phyloP scores from a whole-genome alignment of 2,888 invertebrate genomes.

The Herminia tarsipennalis region DNA sequence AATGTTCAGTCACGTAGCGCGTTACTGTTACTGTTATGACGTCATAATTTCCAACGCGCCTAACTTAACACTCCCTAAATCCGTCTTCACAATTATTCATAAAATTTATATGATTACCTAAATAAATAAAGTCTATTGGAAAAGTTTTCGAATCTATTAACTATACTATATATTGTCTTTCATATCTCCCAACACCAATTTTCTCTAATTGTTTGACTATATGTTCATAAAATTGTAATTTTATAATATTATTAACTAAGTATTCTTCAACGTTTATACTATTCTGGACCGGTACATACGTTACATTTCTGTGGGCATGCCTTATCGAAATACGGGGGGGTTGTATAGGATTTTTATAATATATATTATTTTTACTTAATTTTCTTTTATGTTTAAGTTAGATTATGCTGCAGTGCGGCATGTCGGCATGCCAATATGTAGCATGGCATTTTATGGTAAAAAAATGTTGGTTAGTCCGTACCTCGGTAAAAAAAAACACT shows the following conservation, averaged over 20 bases:
- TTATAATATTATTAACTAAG: constrained; percentile 19
- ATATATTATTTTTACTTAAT: background rate
- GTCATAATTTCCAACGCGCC: too few relatives aligned
- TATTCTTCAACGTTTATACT: constrained; percentile 29
- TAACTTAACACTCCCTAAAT: too few relatives aligned
- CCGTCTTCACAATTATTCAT: too few relatives aligned
- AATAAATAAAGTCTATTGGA: too few relatives aligned
- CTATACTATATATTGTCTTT: background rate
- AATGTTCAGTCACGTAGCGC: too few relatives aligned
- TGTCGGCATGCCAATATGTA: background rate
- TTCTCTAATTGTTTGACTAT: constrained; percentile 24
- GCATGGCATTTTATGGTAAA: too few relatives aligned
- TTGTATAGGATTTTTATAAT: background rate
- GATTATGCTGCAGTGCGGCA: background rate
- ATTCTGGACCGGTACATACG: constrained; percentile 37
- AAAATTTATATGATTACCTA: too few relatives aligned
- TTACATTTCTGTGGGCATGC: constrained; percentile 9
- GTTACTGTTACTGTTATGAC: too few relatives aligned
- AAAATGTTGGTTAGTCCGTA: too few relatives aligned
- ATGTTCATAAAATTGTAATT: constrained; percentile 23
- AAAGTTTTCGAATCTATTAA: too few relatives aligned
- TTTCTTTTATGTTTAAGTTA: background rate
- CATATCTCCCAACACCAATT: constrained; percentile 20
- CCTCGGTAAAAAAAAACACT: too few relatives aligned
- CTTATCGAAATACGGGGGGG: constrained; percentile 8